Percentiles rank a stretch among this genome's conserved stretches.
These are phyloP conservation scores for Zapus hudsonius DNA, from an alignment of 2,113 vertebrate genomes.

Conservation along the genomic window DNA sequence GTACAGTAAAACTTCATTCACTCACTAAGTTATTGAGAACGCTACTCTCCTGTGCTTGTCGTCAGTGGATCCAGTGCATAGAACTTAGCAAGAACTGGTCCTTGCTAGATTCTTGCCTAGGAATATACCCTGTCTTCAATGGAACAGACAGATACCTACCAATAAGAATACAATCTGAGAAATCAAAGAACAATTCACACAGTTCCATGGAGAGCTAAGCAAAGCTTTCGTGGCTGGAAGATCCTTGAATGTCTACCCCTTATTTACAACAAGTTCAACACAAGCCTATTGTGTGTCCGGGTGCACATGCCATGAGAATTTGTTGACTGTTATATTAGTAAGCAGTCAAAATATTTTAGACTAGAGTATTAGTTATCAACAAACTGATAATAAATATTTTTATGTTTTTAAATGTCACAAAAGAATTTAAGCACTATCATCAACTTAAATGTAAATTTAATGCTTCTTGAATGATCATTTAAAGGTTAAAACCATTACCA, in stretches of 20 bases:
- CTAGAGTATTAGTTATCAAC: not conserved
- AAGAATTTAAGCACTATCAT: constrained; percentile 22
- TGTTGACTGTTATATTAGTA: not conserved
- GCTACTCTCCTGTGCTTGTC: not conserved
- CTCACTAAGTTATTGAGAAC: not conserved
- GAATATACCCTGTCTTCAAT: not conserved
- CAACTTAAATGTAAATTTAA: constrained; percentile 36
- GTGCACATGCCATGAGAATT: not conserved
- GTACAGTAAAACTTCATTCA: not conserved
- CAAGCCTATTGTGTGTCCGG: not conserved
- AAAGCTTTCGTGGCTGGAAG: not conserved
- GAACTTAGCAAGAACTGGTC: not conserved
- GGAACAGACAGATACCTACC: not conserved
- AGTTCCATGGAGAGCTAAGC: not conserved
- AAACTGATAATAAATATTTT: constrained; percentile 18
- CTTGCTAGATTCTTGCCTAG: not conserved
- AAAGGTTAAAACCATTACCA: constrained; percentile 27
- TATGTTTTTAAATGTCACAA: constrained; percentile 34
- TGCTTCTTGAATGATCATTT: constrained; percentile 33
- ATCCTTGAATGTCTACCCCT: not conserved
- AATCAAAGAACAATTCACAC: not conserved
- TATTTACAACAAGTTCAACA: not conserved
- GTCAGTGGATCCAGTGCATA: not conserved
- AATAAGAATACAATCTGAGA: not conserved
- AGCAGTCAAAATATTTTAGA: constrained; percentile 49